A percentile compares a stretch with the other conserved stretches of the same genome.
phyloP scores from a whole-genome alignment of 92 coral and sea anemone genomes.

The Scolanthus callimorphus region DNA sequence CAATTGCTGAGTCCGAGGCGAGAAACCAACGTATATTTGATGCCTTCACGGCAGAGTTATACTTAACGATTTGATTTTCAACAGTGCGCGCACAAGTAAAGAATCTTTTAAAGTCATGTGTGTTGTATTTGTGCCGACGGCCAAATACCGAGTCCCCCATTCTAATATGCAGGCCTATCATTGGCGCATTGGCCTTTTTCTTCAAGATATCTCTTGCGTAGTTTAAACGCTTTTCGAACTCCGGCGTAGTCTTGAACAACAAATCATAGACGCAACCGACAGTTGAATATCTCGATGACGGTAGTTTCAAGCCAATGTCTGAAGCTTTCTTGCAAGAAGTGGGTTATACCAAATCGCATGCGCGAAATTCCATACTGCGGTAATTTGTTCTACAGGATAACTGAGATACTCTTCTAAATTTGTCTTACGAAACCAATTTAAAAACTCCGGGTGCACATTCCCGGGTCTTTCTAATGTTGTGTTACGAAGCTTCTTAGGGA shows the following conservation, averaged over 20 bases:
- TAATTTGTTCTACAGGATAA: conserved; percentile 44
- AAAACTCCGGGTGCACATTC: conserved; percentile 13
- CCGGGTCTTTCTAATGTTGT: conserved; percentile 13
- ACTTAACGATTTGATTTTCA: neutral
- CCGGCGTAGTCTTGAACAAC: conserved; percentile 43
- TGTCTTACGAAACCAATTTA: conserved; percentile 23
- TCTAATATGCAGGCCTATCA: conserved; percentile 58
- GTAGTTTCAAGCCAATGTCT: conserved; percentile 12
- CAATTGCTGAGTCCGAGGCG: conserved; percentile 39
- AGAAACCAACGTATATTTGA: conserved; percentile 48
- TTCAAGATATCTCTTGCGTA: conserved; percentile 19
- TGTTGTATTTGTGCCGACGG: conserved; percentile 4
- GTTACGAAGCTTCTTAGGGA: conserved; percentile 10
- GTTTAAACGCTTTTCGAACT: conserved; percentile 22
- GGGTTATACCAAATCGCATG: conserved; percentile 39
- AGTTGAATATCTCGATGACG: conserved; percentile 2
- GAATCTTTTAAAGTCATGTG: conserved; percentile 28
- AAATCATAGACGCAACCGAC: conserved; percentile 59
- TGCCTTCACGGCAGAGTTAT: neutral
- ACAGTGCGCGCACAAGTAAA: conserved; percentile 39
- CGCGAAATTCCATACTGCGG: conserved; percentile 62
- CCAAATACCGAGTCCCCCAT: conserved; percentile 61
- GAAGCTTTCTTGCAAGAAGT: conserved; percentile 10
- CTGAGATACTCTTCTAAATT: conserved; percentile 37
- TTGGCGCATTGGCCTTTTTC: neutral